Evolutionary conservation across 1,140 invertebrate species (phyloP).

Genomic region (Cataglyphis hispanica): DNA sequence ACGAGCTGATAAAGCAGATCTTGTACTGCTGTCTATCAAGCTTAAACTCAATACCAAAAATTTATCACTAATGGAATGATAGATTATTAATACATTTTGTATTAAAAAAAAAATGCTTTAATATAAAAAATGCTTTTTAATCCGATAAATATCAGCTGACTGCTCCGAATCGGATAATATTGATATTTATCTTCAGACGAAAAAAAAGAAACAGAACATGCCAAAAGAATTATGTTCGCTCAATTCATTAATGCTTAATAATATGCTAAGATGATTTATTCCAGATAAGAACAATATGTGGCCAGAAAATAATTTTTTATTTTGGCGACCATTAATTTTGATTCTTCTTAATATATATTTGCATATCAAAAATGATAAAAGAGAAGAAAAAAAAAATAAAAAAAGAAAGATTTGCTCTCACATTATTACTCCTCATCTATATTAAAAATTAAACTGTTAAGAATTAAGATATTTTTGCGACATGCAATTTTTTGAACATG

Average conservation of each 20-base stretch:
- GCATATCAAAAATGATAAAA: neutral
- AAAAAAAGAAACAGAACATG: neutral
- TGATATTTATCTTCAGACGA: neutral
- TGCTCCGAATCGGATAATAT: neutral
- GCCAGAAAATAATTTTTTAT: neutral
- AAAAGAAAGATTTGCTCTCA: neutral
- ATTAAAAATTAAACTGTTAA: neutral
- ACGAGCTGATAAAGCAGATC: constrained; percentile 75
- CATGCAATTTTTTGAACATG: neutral
- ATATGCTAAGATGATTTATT: neutral
- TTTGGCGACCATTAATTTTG: neutral
- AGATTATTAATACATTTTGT: neutral
- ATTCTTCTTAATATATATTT: neutral
- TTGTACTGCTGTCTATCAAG: constrained; percentile 6
- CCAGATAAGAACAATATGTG: neutral
- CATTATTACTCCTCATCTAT: neutral
- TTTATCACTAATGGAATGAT: neutral
- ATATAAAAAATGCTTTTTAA: neutral
- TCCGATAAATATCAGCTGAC: neutral
- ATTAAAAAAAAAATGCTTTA: neutral
- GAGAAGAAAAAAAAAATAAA: neutral
- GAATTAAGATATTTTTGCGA: constrained; percentile 7
- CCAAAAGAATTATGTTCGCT: neutral
- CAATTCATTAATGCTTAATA: neutral
- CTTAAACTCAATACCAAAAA: neutral